These are phyloP conservation scores for Trochalopteron elliotii DNA, from an alignment of 2,113 vertebrate genomes.

Conservation along the genomic window DNA sequence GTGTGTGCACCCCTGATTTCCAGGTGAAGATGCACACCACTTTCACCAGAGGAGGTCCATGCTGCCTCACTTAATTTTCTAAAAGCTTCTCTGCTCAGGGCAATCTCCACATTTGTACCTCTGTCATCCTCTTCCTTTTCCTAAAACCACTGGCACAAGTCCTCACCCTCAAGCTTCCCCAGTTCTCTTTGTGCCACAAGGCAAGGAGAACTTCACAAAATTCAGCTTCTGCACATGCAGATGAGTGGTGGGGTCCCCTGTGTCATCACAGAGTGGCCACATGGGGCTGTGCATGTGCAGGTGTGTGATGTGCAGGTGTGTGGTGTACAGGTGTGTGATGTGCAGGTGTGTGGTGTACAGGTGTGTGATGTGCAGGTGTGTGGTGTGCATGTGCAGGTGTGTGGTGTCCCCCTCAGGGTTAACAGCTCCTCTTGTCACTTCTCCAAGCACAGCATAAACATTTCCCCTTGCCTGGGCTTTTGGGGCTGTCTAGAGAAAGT, in stretches of 20 bases:
- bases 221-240: background rate
- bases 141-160: accelerated
- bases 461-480: background rate
- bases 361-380: background rate
- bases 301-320: background rate
- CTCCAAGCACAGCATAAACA: background rate
- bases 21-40: background rate
- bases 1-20: background rate
- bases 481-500: background rate
- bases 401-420: background rate
- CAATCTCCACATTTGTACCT: accelerated
- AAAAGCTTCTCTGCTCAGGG: background rate
- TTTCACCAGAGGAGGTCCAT: background rate
- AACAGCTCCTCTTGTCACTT: background rate
- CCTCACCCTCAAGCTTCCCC: background rate
- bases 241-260: background rate
- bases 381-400: too few species aligned
- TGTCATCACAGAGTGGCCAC: background rate
- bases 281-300: background rate
- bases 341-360: too few species aligned
- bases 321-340: too few species aligned
- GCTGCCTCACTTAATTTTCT: background rate
- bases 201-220: background rate
- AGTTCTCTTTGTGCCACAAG: background rate
- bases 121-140: background rate